Evolutionary conservation across 2,888 invertebrate genomes (phyloP).

Genomic region (Eudemis profundana): DNA sequence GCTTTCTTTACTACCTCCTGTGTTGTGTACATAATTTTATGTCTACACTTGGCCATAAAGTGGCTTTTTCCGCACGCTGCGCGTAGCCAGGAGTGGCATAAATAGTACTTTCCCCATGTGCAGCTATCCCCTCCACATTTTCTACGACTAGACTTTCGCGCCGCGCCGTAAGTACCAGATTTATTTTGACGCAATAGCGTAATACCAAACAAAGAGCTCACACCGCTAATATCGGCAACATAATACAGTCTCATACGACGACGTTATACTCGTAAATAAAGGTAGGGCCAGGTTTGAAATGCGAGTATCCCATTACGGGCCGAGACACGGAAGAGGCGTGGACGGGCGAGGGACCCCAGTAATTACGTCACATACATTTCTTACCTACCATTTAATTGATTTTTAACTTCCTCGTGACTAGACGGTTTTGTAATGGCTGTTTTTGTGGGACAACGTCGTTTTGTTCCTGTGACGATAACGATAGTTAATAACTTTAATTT

Average conservation of each 20-base stretch:
- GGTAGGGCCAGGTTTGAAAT: conserved; percentile 20
- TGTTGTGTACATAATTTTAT: no score
- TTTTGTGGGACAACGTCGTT: conserved; percentile 1
- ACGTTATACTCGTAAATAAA: conserved; percentile 29
- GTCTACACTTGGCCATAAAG: no score
- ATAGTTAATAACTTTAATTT: no score
- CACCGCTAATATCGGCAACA: not conserved
- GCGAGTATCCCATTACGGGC: conserved; percentile 34
- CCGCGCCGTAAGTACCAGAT: no score
- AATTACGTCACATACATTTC: conserved; percentile 37
- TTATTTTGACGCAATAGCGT: no score
- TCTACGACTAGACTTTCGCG: no score
- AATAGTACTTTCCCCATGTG: no score
- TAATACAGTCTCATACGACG: not conserved
- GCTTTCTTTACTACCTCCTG: no score
- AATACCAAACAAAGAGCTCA: not conserved
- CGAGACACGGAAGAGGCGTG: conserved; percentile 43
- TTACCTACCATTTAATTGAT: conserved; percentile 37
- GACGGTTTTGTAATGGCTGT: conserved; percentile 13
- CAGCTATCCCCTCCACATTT: no score
- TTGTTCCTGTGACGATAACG: not conserved
- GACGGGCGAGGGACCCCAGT: conserved; percentile 7
- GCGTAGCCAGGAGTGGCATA: no score
- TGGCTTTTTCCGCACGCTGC: no score
- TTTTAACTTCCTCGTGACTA: conserved; percentile 24